Percentiles rank a stretch among this genome's conserved stretches.
These are phyloP conservation scores for Brachymystax lenok DNA, from an alignment of 2,797 vertebrate species.

Conservation along the genomic window DNA sequence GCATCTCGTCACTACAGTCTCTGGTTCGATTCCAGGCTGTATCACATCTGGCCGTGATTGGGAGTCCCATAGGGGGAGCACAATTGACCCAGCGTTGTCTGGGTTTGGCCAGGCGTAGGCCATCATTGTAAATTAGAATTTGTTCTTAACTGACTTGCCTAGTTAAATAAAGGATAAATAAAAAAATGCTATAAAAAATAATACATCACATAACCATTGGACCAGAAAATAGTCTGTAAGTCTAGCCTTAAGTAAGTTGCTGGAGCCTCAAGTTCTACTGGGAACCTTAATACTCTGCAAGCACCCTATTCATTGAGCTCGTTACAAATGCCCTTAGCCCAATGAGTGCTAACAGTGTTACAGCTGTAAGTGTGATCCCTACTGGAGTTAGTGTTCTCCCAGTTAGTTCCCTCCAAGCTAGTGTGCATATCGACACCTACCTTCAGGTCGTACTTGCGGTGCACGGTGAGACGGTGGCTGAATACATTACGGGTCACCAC, in stretches of 20 bases:
- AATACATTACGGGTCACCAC: constrained; percentile 94
- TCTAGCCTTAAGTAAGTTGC: too few relatives aligned
- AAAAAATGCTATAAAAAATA: background rate
- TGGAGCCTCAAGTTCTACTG: background rate
- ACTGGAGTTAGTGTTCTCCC: background rate
- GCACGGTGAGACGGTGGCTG: constrained; percentile 89
- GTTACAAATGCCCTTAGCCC: background rate
- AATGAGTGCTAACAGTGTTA: background rate
- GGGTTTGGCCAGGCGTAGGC: too few relatives aligned
- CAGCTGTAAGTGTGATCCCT: background rate
- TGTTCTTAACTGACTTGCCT: too few relatives aligned
- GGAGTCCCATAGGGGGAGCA: too few relatives aligned
- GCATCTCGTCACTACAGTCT: too few relatives aligned
- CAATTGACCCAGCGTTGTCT: too few relatives aligned
- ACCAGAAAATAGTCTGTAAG: background rate
- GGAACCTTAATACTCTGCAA: background rate
- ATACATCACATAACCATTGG: background rate
- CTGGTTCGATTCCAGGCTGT: too few relatives aligned
- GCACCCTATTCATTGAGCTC: background rate
- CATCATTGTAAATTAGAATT: too few relatives aligned
- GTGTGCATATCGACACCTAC: constrained; percentile 58
- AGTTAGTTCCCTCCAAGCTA: too few relatives aligned
- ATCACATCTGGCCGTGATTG: background rate
- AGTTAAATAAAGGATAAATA: too few relatives aligned
- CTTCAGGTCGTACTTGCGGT: constrained; percentile 95